Evolutionary conservation across 2,888 invertebrate species (phyloP), one percentile per base, ranked within the genome.

Genomic region (Agonopterix subpropinquella): DNA sequence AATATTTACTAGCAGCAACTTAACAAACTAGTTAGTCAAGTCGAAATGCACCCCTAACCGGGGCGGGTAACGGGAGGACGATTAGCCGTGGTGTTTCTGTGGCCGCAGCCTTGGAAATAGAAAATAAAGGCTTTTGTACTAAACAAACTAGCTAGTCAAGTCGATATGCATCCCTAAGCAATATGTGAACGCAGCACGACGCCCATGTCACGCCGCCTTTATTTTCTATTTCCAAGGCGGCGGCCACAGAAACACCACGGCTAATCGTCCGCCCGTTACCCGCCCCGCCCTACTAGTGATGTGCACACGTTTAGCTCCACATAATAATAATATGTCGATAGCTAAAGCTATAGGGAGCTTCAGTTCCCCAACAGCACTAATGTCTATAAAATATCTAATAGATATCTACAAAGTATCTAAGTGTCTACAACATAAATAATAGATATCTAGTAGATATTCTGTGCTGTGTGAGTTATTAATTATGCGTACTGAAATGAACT

Each of bases 221-320:
- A 83, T 86, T 84, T 85, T 85, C 86, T 83, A 83, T 86, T 82
- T 84, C 78, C 77, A 78, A 78, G 82, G 76, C 77, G 67, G 66
- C 67, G 52, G 59, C 61, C 70, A 69, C 75, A 72, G 81, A 75
- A 78, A 80, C 82, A 76, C 77, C 76, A 67, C 76, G 70, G 80
- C 83, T 85, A 85, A 85, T 86, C 83, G 82, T 65, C 77, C 76
- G 72, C 80, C 77, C 72, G 73, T 70, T 70, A 63, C 76, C 76
- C 76, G 66, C 70, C 71, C 75, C 73, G 65, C 70, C 70, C 64
- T 55, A 54, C 59, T 72, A 73, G 77, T 62, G 70, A 61, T 62
- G 76, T 53, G 59, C 37, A 41, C 39, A 3, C 44, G 43, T 49
- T 39, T 39, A 39, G 39, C 10, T n/a, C 9, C 39, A n/a, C 5